These are phyloP conservation scores for Heliconius melpomene DNA, from an alignment of 1,140 invertebrate genomes.

Conservation along the genomic window DNA sequence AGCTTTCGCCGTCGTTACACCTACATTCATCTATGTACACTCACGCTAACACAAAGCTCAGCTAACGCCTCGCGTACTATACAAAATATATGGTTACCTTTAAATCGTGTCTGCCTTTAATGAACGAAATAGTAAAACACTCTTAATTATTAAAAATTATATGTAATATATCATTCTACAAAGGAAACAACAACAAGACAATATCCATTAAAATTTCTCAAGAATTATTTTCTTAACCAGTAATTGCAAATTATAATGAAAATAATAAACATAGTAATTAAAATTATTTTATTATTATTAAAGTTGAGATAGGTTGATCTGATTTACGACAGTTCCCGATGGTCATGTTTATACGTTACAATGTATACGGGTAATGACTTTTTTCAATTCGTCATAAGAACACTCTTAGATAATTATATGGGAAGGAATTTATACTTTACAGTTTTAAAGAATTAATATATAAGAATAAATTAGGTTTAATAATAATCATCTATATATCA, in stretches of 20 bases:
- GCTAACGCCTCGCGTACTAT: too few relatives aligned
- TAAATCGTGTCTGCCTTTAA: too few relatives aligned
- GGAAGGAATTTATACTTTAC: background rate
- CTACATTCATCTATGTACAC: too few relatives aligned
- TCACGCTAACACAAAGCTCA: too few relatives aligned
- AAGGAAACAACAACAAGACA: background rate
- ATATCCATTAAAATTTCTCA: background rate
- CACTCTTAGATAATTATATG: background rate
- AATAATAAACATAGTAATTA: slow-evolving; percentile 2
- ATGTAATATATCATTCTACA: background rate
- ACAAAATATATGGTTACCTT: too few relatives aligned
- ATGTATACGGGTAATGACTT: background rate
- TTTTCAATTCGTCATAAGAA: background rate
- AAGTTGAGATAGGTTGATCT: background rate
- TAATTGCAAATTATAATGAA: background rate
- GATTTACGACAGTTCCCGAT: background rate
- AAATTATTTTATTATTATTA: background rate
- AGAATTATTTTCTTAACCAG: background rate
- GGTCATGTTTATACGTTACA: background rate
- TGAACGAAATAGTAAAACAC: too few relatives aligned
- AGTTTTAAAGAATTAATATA: background rate
- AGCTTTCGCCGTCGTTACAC: too few relatives aligned
- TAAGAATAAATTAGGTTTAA: too few relatives aligned
- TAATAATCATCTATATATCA: too few relatives aligned
- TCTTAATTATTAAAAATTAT: too few relatives aligned